Evolutionary conservation across 2,888 invertebrate genomes (phyloP).

Genomic region (Nesidiocoris tenuis): DNA sequence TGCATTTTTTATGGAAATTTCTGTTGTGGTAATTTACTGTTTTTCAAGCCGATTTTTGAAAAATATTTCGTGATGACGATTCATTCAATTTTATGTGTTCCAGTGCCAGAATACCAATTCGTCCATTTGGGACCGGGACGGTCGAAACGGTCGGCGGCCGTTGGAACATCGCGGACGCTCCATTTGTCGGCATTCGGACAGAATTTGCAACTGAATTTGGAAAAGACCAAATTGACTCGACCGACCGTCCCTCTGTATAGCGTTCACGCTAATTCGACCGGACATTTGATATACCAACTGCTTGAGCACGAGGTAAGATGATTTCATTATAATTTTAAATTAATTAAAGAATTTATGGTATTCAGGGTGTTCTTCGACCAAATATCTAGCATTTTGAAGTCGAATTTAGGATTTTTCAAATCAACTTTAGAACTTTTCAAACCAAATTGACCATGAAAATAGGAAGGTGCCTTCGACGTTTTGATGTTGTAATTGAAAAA

Average conservation of each 20-base stretch:
- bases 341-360: background rate
- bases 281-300: conserved; percentile 77
- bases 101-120: conserved; percentile 81
- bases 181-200: conserved; percentile 79
- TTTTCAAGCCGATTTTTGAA: background rate
- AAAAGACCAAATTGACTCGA: conserved; percentile 71
- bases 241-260: conserved; percentile 79
- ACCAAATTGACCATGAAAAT: too few relatives aligned
- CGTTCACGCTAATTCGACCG: conserved; percentile 71
- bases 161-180: conserved; percentile 57
- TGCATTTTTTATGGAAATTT: too few relatives aligned
- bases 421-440: too few relatives aligned
- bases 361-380: too few relatives aligned
- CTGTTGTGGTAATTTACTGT: too few relatives aligned
- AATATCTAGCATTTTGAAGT: too few relatives aligned
- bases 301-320: conserved; percentile 65
- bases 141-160: conserved; percentile 52
- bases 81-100: conserved; percentile 44
- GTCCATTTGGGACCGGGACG: conserved; percentile 67
- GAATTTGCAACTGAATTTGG: conserved; percentile 64
- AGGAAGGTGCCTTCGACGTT: too few relatives aligned
- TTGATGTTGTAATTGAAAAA: too few relatives aligned
- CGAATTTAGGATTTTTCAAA: too few relatives aligned
- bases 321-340: background rate
- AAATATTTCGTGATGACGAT: background rate